Conservation (phyloP, 2,113 vertebrate species). For the Micromys minutus region DNA sequence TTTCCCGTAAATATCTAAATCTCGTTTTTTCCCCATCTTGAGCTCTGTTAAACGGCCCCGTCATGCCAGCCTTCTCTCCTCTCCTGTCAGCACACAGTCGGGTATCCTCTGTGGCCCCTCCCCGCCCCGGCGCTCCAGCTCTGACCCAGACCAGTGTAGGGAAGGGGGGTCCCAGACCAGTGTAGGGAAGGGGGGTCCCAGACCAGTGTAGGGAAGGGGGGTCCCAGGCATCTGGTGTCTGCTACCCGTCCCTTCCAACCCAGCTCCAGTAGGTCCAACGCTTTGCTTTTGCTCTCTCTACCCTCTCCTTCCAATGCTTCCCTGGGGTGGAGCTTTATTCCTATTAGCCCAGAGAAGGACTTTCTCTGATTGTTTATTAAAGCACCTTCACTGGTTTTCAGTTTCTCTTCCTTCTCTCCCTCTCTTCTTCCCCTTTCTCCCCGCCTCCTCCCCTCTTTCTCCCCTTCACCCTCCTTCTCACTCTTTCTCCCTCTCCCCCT, state of each 20-base stretch:
- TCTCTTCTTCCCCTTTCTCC: neutral
- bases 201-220: too few relatives aligned
- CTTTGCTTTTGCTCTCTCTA: neutral
- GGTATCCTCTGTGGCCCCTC: neutral
- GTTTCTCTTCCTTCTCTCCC: neutral
- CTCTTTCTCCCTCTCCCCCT: too few relatives aligned
- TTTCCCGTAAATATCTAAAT: slow-evolving; percentile 82
- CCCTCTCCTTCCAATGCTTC: neutral
- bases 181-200: neutral
- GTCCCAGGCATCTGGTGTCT: neutral
- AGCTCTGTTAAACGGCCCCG: slow-evolving; percentile 73
- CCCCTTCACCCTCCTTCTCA: neutral
- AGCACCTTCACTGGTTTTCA: neutral
- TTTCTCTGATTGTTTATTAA: slow-evolving; percentile 45
- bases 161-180: neutral
- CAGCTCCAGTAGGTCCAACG: accelerated
- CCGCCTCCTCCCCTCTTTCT: neutral
- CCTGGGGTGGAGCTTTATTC: neutral
- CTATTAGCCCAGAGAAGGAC: neutral
- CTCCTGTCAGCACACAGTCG: neutral
- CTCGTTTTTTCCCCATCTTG: slow-evolving; percentile 71
- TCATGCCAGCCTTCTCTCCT: slow-evolving; percentile 61
- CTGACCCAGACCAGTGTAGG: neutral
- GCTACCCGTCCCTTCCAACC: neutral
- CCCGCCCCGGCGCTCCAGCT: accelerated